Evolutionary conservation across 2,888 invertebrate genomes (phyloP), one percentile per base, ranked within the genome.

Genomic region (Xestoiulus laeticollis): DNA sequence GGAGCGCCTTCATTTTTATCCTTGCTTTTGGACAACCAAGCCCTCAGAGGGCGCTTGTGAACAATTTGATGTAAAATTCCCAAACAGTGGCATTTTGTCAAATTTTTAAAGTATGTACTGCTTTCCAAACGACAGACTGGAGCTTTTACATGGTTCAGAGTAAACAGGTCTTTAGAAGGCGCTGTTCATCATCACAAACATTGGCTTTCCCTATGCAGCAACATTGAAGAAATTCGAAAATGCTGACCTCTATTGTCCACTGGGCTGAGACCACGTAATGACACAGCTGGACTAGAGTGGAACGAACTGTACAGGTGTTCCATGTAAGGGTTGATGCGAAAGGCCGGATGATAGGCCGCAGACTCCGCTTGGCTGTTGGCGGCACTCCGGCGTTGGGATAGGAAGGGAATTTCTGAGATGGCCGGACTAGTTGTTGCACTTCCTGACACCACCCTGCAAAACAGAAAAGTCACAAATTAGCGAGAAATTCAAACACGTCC

Each of bases 221-320:
- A n/a, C n/a, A n/a, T n/a, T n/a, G n/a, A n/a, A n/a, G n/a, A 19
- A 59, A 85, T 5, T 14, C 4, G 44, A 85, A 44, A n/a, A 38
- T 87, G 89, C 89, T 93, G 93, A 95, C 95, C 91, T 90, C 91
- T 90, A 87, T 90, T 90, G 89, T 91, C 92, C 89, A 92, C 90
- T 26, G 91, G 91, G 89, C 91, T 91, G 88, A 92, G 90, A 87
- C 91, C 95, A 92, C 95, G 95, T 91, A 95, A 93, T 89, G 95
- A 95, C 90, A 95, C 94, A 89, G 94, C 93, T 89, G 95, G 94
- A 91, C 94, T 94, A 89, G 91, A 94, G 92, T 95, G 95, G 91
- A 95, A 95, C 90, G 95, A 93, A 89, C 95, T 94, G 92, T 95
- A 95, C 90, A 95, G 93, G 92, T 95, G 95, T 93, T 96, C 96